Conservation (phyloP, 2,797 vertebrate species). For the Buphagus erythrorhynchus region DNA sequence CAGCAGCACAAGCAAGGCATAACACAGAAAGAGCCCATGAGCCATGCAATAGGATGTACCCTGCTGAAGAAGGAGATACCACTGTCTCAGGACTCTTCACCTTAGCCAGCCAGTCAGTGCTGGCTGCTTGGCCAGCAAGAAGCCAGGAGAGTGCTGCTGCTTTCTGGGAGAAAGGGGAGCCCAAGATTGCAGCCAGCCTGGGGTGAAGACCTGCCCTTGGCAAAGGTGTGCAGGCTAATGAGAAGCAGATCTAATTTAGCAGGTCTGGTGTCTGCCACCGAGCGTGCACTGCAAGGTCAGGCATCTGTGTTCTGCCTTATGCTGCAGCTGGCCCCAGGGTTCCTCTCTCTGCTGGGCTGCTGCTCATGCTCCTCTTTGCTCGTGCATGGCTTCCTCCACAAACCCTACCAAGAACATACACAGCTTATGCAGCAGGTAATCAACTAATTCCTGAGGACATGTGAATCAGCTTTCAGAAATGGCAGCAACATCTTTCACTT, state of each 20-base stretch:
- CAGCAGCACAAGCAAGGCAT: not conserved
- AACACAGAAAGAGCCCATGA: not conserved
- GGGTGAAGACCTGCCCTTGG: not conserved
- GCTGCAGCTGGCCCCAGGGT: not conserved
- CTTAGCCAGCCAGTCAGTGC: not conserved
- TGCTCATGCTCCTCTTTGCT: not conserved
- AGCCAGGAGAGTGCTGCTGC: not conserved
- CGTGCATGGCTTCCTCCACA: not conserved
- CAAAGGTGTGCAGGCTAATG: not conserved
- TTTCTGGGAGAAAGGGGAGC: not conserved
- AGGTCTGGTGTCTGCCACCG: fast-evolving
- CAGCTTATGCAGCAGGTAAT: not conserved
- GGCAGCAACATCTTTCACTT: not conserved
- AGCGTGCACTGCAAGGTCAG: not conserved
- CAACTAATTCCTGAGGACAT: not conserved
- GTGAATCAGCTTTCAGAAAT: not conserved
- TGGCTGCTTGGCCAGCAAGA: not conserved
- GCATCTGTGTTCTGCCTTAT: fast-evolving
- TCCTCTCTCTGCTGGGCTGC: not conserved
- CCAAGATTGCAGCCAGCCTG: not conserved
- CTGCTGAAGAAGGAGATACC: not conserved
- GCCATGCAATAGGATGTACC: not conserved
- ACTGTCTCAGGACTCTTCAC: not conserved
- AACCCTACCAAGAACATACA: not conserved
- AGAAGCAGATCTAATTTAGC: not conserved